Percentiles rank a stretch among this genome's conserved stretches.
phyloP scores from a whole-genome alignment of 2,888 invertebrate species.

The Protophormia terraenovae region DNA sequence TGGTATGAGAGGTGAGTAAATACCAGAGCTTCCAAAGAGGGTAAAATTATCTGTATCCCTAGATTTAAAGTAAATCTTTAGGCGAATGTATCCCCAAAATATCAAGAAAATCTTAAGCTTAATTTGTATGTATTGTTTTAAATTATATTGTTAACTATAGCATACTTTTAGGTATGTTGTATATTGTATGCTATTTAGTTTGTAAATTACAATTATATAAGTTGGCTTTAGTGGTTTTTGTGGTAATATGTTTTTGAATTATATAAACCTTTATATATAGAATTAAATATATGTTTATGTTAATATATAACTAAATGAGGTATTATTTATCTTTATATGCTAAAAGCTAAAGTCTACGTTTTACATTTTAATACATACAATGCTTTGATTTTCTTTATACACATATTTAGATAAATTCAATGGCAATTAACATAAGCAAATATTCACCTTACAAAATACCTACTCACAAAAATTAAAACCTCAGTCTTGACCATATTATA shows the following conservation, averaged over 20 bases:
- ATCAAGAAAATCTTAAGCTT: conserved; percentile 59
- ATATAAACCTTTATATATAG: background rate
- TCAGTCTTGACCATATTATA: conserved; percentile 60
- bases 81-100: no score
- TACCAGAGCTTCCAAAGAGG: no score
- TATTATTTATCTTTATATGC: conserved; percentile 72
- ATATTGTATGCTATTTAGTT: background rate
- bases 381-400: background rate
- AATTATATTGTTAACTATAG: background rate
- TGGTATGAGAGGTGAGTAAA: conserved; percentile 17
- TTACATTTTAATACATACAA: conserved; percentile 78
- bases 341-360: conserved; percentile 72
- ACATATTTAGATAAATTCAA: conserved; percentile 72
- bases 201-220: conserved; percentile 56
- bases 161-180: conserved; percentile 51
- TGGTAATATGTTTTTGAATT: conserved; percentile 61
- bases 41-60: no score
- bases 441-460: conserved; percentile 68
- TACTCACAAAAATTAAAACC: conserved; percentile 45
- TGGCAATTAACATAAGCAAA: conserved; percentile 80
- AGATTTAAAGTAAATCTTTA: no score
- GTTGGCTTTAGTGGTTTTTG: conserved; percentile 63
- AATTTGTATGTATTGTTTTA: conserved; percentile 40
- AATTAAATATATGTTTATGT: background rate
- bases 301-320: conserved; percentile 70